phyloP scores from a whole-genome alignment of 2,113 vertebrate genomes.

The Amia ocellicauda region DNA sequence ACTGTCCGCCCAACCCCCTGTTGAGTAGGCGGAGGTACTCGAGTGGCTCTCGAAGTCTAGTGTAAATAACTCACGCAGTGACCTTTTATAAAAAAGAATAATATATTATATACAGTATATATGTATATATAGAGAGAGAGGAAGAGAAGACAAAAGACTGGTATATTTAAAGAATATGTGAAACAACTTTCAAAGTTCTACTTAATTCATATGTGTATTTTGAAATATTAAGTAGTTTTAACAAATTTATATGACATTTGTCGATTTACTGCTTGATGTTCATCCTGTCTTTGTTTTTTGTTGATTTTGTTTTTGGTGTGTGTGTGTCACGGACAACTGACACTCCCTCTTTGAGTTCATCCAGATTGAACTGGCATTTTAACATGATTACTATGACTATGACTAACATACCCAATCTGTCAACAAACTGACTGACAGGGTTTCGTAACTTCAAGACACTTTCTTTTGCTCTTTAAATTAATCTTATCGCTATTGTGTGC shows the following conservation, averaged over 20 bases:
- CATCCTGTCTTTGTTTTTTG: neutral
- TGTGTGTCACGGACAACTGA: neutral
- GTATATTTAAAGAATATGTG: constrained; percentile 31
- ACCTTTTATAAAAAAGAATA: constrained; percentile 23
- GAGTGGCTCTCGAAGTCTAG: constrained; percentile 88
- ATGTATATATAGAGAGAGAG: constrained; percentile 54
- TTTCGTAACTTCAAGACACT: constrained; percentile 28
- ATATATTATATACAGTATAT: constrained; percentile 43
- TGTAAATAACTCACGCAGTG: constrained; percentile 61
- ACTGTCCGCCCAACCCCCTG: constrained; percentile 87
- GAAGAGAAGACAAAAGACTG: constrained; percentile 44
- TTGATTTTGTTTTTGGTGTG: neutral
- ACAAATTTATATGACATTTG: constrained; percentile 63
- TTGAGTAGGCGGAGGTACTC: constrained; percentile 88
- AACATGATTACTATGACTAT: neutral
- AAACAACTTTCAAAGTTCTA: constrained; percentile 46
- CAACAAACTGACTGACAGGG: constrained; percentile 24
- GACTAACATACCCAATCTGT: constrained; percentile 1
- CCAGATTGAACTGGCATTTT: neutral
- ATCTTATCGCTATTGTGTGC: constrained; percentile 43
- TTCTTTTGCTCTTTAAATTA: constrained; percentile 35
- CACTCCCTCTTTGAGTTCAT: neutral
- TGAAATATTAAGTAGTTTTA: constrained; percentile 70
- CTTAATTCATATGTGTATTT: constrained; percentile 63
- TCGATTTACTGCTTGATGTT: constrained; percentile 13